Base-by-base conservation (phyloP, 2,113 vertebrate species). In the Rhea americana region DNA sequence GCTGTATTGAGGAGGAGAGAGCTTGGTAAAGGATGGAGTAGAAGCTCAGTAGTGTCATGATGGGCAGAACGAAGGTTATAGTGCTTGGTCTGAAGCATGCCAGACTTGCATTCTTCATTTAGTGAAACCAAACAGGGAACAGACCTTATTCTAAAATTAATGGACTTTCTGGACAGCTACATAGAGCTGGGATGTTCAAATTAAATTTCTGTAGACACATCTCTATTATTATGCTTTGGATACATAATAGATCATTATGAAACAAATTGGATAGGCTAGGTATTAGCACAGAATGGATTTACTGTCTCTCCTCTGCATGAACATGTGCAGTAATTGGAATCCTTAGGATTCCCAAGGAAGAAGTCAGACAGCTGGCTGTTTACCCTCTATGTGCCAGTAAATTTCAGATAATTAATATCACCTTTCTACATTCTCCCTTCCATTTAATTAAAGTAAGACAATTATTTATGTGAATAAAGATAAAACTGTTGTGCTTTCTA, bases 351-450 rank as follows among this genome's bases (percentile, higher is more conserved):
- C 81, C 72, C 76, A 74, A 71, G 76, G 77, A 80, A 79, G 30
- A 79, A 82, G 50, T 74, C 72, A 89, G 56, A 78, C 76, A 89
- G 45, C 62, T 91, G 65, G 55, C 66, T 82, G 62, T 93, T 95
- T 85, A 95, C 56, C 72, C 50, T 86, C 51, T 39, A 9, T 47
- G 8, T 91, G 72, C 88, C 62, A 89, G 62, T 26, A 89, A 56
- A 93, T 79, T 82, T 89, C 56, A 75, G 39, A 82, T 82, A 89
- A 91, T 85, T 91, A 26, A 50, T 85, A 73, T 79, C 55, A 89
- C 56, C 45, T 86, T 32, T 32, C 10, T 79, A 56, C 17, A 47
- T 61, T 61, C 67, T 89, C 85, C 7, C 8, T 82, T 65, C 39
- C 10, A 8, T 71, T 71, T 79, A 93, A 82, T 70, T 70, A 74